Evolutionary conservation across 1,140 invertebrate genomes (phyloP).

Genomic region (Homarus americanus): DNA sequence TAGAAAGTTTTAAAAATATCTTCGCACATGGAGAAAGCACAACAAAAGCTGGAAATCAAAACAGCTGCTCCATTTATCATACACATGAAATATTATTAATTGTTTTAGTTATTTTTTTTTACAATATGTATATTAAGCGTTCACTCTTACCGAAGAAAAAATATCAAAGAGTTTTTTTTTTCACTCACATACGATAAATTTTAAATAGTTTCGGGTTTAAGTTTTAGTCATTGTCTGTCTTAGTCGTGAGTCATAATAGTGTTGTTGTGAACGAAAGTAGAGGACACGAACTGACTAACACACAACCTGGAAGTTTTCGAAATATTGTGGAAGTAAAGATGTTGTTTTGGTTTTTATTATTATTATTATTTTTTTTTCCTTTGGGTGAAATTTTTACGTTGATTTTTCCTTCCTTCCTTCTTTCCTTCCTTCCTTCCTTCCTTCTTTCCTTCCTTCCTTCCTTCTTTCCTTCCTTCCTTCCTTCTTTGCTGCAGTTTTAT

Average conservation of each 20-base stretch:
- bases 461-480: no score
- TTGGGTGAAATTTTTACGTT: no score
- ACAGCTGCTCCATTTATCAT: neutral
- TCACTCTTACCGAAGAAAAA: neutral
- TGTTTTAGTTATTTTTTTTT: no score
- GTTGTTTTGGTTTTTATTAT: neutral
- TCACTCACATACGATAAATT: neutral
- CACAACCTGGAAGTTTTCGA: neutral
- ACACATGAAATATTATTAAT: neutral
- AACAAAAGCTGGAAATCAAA: neutral
- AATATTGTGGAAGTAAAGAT: neutral
- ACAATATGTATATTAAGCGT: neutral
- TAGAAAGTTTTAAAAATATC: neutral
- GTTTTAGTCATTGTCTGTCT: neutral
- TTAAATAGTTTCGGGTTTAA: neutral
- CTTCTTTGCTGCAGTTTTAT: no score
- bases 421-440: no score
- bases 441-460: no score
- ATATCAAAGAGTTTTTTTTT: neutral
- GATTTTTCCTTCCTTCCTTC: no score
- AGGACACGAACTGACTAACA: neutral
- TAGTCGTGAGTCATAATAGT: neutral
- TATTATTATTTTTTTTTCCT: neutral
- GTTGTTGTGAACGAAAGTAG: neutral
- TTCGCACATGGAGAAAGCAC: neutral